Evolutionary conservation across 2,888 invertebrate genomes (phyloP).

Genomic region (Tridacna crocea): DNA sequence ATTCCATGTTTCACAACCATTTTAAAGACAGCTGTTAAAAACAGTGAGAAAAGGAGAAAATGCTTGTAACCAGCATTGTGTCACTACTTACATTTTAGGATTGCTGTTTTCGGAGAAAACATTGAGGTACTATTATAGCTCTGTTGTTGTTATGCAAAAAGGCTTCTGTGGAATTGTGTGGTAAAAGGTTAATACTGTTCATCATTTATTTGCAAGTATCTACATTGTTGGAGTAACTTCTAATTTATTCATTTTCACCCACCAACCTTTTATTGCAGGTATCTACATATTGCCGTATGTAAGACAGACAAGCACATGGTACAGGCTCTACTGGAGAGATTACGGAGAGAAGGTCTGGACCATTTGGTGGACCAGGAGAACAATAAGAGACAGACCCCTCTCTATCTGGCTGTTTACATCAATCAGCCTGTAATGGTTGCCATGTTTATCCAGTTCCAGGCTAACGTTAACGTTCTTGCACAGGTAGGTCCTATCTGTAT

Average conservation of each 20-base stretch:
- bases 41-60: background rate
- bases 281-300: slow-evolving; percentile 76
- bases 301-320: slow-evolving; percentile 73
- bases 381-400: slow-evolving; percentile 75
- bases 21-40: background rate
- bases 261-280: no score
- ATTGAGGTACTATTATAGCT: no score
- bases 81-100: no score
- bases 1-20: no score
- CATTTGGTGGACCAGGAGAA: slow-evolving; percentile 73
- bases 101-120: no score
- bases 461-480: slow-evolving; percentile 75
- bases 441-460: slow-evolving; percentile 71
- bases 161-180: no score
- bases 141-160: no score
- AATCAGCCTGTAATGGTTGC: slow-evolving; percentile 76
- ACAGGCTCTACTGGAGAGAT: slow-evolving; percentile 75
- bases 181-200: no score
- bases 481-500: slow-evolving; percentile 62
- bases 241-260: no score
- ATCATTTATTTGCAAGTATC: no score
- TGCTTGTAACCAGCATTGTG: no score
- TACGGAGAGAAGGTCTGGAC: slow-evolving; percentile 66
- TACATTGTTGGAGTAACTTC: no score
- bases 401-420: slow-evolving; percentile 75